phyloP scores from a whole-genome alignment of 2,113 vertebrate species.

The Tragelaphus scriptus region DNA sequence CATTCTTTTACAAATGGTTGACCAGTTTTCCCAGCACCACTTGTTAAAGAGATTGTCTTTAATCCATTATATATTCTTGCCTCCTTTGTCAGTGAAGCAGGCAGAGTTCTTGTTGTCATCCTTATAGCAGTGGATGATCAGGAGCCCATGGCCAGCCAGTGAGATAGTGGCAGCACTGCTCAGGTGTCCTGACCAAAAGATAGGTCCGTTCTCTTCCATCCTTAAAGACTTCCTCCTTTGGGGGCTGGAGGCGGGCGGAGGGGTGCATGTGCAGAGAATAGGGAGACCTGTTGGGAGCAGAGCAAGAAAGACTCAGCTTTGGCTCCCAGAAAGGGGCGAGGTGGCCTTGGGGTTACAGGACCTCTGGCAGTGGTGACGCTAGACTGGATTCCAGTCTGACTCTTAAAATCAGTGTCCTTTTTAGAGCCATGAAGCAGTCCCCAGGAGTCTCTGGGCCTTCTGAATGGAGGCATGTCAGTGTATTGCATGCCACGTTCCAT shows the following conservation, averaged over 20 bases:
- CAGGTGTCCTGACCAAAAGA: background rate
- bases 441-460: background rate
- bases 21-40: no score
- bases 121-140: background rate
- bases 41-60: no score
- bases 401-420: background rate
- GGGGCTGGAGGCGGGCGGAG: accelerated
- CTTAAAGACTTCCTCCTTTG: background rate
- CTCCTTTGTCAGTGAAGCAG: background rate
- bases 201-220: background rate
- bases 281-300: background rate
- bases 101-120: background rate
- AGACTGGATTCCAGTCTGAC: background rate
- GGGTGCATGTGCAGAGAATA: background rate
- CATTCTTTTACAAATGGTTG: no score
- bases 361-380: background rate
- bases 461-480: background rate
- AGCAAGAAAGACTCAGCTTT: background rate
- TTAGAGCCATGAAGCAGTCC: no score
- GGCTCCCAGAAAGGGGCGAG: background rate
- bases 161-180: background rate
- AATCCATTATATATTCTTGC: no score
- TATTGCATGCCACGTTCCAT: background rate
- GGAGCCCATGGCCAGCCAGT: background rate
- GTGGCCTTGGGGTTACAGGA: background rate